Conservation (phyloP, 53 echinoderm and acorn worm species). For the Antedon mediterranea region DNA sequence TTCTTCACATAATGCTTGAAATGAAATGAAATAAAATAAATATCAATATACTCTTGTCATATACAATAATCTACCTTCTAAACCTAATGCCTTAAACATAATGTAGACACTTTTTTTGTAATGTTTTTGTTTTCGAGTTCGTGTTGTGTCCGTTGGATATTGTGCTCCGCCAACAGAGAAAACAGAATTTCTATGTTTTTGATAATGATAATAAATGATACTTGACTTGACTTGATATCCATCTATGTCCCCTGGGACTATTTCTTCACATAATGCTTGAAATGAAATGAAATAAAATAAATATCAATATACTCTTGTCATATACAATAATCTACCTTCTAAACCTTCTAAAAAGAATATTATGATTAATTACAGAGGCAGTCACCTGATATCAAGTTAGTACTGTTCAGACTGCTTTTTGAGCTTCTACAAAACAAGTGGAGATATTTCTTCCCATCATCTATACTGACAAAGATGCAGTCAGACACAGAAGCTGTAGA, state of each 20-base stretch:
- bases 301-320: neutral
- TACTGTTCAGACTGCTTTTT: conserved; percentile 76
- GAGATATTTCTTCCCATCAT: conserved; percentile 79
- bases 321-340: neutral
- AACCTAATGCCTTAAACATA: too few species aligned
- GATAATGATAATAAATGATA: too few species aligned
- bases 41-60: neutral
- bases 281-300: neutral
- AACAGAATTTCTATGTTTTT: too few species aligned
- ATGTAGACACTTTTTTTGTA: too few species aligned
- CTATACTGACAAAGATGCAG: conserved; percentile 64
- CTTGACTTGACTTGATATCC: too few species aligned
- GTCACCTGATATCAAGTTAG: conserved; percentile 93
- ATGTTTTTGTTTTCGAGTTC: too few species aligned
- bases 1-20: neutral
- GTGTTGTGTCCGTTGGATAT: too few species aligned
- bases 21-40: neutral
- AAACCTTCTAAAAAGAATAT: too few species aligned
- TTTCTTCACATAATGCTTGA: neutral
- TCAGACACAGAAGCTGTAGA: conserved; percentile 62
- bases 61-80: neutral
- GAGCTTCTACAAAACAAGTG: conserved; percentile 89
- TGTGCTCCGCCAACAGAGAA: too few species aligned
- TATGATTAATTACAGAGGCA: conserved; percentile 28
- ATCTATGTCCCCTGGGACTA: too few species aligned